These are phyloP conservation scores for Pseudocheirus occidentalis DNA, from an alignment of 2,797 vertebrate species.

Conservation along the genomic window DNA sequence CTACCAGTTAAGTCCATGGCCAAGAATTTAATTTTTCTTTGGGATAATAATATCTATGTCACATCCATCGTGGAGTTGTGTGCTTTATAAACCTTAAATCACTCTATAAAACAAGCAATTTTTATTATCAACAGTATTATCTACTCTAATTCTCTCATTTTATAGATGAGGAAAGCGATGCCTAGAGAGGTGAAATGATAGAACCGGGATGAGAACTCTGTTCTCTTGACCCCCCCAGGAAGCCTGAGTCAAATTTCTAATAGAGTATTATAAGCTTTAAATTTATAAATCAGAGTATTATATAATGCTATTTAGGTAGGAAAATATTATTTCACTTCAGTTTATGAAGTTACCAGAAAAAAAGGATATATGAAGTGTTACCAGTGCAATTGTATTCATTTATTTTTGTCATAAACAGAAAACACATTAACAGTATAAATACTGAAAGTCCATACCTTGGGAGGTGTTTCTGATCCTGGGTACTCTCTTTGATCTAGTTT, in stretches of 20 bases:
- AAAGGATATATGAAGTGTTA: neutral
- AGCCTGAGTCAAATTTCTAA: neutral
- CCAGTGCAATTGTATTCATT: neutral
- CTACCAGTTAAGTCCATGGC: neutral
- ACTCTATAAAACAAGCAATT: neutral
- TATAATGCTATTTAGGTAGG: neutral
- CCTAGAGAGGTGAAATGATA: neutral
- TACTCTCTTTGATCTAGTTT: conserved; percentile 99
- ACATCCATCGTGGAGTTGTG: neutral
- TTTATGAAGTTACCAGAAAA: neutral
- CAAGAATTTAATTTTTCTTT: neutral
- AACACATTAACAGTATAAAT: neutral
- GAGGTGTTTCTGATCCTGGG: conserved; percentile 96
- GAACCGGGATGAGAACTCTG: neutral
- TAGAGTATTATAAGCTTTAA: neutral
- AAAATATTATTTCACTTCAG: neutral
- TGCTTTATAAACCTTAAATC: neutral
- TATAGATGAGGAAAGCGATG: neutral
- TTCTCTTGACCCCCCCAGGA: neutral
- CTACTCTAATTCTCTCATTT: neutral
- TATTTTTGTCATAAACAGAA: neutral
- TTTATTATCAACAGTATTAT: neutral
- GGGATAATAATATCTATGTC: neutral
- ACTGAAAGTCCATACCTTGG: conserved; percentile 89
- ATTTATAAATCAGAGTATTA: neutral